phyloP scores from a whole-genome alignment of 2,888 invertebrate species.

The Pantelozetes paolii region DNA sequence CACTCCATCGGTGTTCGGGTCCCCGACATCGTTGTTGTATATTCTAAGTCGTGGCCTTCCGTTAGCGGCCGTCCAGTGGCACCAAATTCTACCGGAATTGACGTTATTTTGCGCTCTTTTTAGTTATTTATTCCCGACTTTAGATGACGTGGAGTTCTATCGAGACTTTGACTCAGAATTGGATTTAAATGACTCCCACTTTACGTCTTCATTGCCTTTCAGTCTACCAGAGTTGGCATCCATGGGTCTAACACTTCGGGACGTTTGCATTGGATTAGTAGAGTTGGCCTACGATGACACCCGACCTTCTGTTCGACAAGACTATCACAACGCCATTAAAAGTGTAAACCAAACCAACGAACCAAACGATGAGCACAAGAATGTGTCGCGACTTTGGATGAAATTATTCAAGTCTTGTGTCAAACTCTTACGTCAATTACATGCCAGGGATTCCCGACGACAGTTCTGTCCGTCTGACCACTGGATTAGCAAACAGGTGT shows the following conservation, averaged over 20 bases:
- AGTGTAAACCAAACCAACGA: slow-evolving; percentile 48
- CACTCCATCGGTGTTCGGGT: slow-evolving; percentile 56
- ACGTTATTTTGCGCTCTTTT: slow-evolving; percentile 80
- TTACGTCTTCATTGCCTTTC: slow-evolving; percentile 62
- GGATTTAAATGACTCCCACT: background rate
- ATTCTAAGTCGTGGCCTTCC: slow-evolving; percentile 66
- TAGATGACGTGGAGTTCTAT: slow-evolving; percentile 81
- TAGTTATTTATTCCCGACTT: slow-evolving; percentile 70
- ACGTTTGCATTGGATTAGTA: slow-evolving; percentile 76
- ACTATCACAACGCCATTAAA: slow-evolving; percentile 59
- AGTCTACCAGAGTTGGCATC: slow-evolving; percentile 67
- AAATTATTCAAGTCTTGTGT: slow-evolving; percentile 64
- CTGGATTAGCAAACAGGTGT: slow-evolving; percentile 61
- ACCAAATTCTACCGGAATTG: slow-evolving; percentile 68
- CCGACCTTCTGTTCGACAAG: slow-evolving; percentile 57
- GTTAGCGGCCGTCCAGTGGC: slow-evolving; percentile 61
- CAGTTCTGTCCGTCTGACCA: slow-evolving; percentile 68
- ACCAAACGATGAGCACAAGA: slow-evolving; percentile 35
- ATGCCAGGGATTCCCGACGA: slow-evolving; percentile 78
- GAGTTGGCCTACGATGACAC: slow-evolving; percentile 80
- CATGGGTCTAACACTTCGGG: slow-evolving; percentile 68
- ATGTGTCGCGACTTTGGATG: slow-evolving; percentile 63
- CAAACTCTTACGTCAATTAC: slow-evolving; percentile 71
- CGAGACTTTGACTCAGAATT: slow-evolving; percentile 47
- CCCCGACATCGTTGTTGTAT: slow-evolving; percentile 58